Conservation (phyloP, 2,797 vertebrate species). For the Brotogeris chrysoptera region DNA sequence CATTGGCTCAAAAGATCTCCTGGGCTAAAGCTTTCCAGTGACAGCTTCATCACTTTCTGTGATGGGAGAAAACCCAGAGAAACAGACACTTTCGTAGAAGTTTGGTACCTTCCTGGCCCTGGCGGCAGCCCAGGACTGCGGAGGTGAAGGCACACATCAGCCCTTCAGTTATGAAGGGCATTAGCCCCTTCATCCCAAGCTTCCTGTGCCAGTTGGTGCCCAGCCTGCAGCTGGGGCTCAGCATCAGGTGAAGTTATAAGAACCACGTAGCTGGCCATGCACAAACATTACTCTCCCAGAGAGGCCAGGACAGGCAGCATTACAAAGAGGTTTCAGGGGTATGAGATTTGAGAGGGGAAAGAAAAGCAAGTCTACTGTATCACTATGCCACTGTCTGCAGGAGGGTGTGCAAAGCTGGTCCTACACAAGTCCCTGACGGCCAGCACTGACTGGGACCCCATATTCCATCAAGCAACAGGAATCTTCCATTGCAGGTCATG, state of each 20-base stretch:
- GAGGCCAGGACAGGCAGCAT: neutral
- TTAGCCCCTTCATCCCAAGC: neutral
- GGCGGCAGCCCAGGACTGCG: neutral
- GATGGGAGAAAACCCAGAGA: neutral
- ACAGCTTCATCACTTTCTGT: neutral
- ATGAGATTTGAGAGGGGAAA: neutral
- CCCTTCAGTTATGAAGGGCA: neutral
- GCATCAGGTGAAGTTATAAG: neutral
- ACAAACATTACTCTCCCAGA: neutral
- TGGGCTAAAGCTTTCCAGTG: neutral
- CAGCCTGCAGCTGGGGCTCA: neutral
- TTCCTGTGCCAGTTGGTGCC: neutral
- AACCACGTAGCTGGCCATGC: rapidly evolving
- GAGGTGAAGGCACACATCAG: neutral
- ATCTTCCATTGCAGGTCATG: rapidly evolving
- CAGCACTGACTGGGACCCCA: too few relatives aligned
- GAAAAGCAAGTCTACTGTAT: neutral
- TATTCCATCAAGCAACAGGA: neutral
- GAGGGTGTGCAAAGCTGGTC: neutral
- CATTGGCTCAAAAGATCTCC: neutral
- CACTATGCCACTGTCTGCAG: neutral
- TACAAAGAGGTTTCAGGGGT: neutral
- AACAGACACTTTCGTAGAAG: neutral
- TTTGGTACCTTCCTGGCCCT: neutral
- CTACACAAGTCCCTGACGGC: neutral